A percentile compares a stretch with the other conserved stretches of the same genome.
Conservation (phyloP, 2,888 invertebrate species). For the Parapristionchus giblindavisi region DNA sequence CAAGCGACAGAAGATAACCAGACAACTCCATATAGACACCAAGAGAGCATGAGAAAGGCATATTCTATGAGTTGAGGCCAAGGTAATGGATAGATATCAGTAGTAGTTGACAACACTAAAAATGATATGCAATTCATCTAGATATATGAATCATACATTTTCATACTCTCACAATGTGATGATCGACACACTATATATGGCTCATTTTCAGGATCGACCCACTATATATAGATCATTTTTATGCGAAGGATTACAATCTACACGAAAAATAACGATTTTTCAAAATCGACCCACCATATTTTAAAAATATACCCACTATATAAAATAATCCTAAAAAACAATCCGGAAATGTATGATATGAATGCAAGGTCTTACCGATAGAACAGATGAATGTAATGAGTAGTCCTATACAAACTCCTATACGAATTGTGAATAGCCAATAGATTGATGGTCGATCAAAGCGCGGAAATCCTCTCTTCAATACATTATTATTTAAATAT, state of each 20-base stretch:
- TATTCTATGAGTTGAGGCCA: slow-evolving; percentile 49
- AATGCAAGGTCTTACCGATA: slow-evolving; percentile 5
- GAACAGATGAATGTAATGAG: slow-evolving; percentile 39
- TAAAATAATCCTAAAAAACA: background rate
- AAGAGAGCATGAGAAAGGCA: slow-evolving; percentile 43
- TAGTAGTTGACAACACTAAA: slow-evolving; percentile 34
- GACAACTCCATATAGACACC: slow-evolving; percentile 45
- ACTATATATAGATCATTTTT: too few relatives aligned
- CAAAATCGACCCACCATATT: too few relatives aligned
- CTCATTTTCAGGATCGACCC: too few relatives aligned
- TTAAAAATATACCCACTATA: too few relatives aligned
- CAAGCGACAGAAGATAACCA: slow-evolving; percentile 44
- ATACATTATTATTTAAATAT: slow-evolving; percentile 1
- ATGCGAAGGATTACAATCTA: too few relatives aligned
- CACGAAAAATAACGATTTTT: too few relatives aligned
- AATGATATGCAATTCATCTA: too few relatives aligned
- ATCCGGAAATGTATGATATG: background rate
- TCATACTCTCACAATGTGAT: too few relatives aligned
- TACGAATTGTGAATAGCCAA: slow-evolving; percentile 22
- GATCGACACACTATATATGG: too few relatives aligned
- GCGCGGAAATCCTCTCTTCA: slow-evolving; percentile 17
- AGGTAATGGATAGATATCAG: slow-evolving; percentile 38
- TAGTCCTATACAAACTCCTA: slow-evolving; percentile 20
- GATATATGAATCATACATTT: too few relatives aligned
- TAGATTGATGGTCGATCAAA: slow-evolving; percentile 27